phyloP scores from a whole-genome alignment of 2,888 invertebrate species.

The Chrysolina americana region DNA sequence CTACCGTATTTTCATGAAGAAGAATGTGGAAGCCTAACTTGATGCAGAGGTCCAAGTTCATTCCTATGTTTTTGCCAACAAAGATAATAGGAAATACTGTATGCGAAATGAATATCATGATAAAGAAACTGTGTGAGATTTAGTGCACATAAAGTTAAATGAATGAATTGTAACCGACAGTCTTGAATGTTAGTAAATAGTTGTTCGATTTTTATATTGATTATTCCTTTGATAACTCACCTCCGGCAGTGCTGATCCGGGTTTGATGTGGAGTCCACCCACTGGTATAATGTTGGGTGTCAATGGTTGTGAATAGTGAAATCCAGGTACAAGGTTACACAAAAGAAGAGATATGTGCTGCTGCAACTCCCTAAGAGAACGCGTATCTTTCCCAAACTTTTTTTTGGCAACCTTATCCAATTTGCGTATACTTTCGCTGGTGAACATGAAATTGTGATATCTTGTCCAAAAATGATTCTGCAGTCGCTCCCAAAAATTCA shows the following conservation, averaged over 20 bases:
- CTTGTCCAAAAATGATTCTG: constrained; percentile 49
- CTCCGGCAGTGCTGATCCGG: constrained; percentile 57
- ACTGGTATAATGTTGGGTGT: constrained; percentile 62
- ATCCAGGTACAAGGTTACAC: constrained; percentile 56
- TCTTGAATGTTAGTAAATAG: too few species aligned
- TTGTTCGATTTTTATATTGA: too few species aligned
- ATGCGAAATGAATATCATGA: too few species aligned
- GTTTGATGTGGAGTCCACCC: constrained; percentile 60
- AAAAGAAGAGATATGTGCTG: constrained; percentile 56
- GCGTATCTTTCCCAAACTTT: constrained; percentile 51
- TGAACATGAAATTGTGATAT: constrained; percentile 30
- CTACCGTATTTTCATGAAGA: too few species aligned
- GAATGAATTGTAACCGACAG: too few species aligned
- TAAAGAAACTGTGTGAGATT: too few species aligned
- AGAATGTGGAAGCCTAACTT: too few species aligned
- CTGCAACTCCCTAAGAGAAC: constrained; percentile 49
- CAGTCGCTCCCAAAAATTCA: constrained; percentile 53
- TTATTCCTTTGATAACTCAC: constrained; percentile 47
- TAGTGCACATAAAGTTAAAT: too few species aligned
- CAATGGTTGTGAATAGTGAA: constrained; percentile 58
- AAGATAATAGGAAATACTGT: too few species aligned
- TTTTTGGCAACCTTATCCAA: not conserved
- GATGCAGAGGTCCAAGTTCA: too few species aligned
- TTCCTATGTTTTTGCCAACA: too few species aligned
- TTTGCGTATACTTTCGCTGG: not conserved